Conservation (phyloP, 1,140 invertebrate genomes). For the Ostrea edulis region DNA sequence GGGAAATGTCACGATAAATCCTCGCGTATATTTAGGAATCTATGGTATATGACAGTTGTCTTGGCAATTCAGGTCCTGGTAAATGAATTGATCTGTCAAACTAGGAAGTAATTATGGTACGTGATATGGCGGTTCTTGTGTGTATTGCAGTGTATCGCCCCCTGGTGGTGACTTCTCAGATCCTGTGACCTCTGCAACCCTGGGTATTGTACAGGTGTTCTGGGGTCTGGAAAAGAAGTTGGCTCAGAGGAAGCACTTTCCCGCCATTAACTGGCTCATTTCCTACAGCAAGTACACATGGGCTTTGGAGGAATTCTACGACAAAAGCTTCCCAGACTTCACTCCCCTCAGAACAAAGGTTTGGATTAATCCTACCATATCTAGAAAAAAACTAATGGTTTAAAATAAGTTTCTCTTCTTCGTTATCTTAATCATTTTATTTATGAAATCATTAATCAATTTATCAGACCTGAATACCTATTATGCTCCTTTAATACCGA, state of each 20-base stretch:
- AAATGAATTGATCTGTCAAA: too few relatives aligned
- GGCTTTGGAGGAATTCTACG: conserved; percentile 99
- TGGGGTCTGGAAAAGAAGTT: conserved; percentile 99
- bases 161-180: conserved; percentile 99
- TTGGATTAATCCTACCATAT: neutral
- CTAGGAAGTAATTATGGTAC: neutral
- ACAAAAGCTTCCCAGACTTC: conserved; percentile 99
- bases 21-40: too few relatives aligned
- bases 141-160: conserved; percentile 90
- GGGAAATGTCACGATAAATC: too few relatives aligned
- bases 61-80: too few relatives aligned
- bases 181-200: conserved; percentile 98
- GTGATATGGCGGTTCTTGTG: neutral
- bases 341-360: conserved; percentile 87
- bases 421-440: too few relatives aligned
- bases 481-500: too few relatives aligned
- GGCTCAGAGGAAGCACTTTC: conserved; percentile 99
- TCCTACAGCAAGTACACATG: conserved; percentile 99
- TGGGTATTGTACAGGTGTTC: conserved; percentile 99
- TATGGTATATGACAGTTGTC: too few relatives aligned
- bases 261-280: conserved; percentile 99
- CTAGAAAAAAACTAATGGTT: too few relatives aligned
- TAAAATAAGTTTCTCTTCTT: too few relatives aligned
- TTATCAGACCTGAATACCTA: too few relatives aligned
- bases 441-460: too few relatives aligned